Evolutionary conservation across 2,113 vertebrate genomes (phyloP), one percentile per base, ranked within the genome.

Genomic region (Oryzias celebensis): DNA sequence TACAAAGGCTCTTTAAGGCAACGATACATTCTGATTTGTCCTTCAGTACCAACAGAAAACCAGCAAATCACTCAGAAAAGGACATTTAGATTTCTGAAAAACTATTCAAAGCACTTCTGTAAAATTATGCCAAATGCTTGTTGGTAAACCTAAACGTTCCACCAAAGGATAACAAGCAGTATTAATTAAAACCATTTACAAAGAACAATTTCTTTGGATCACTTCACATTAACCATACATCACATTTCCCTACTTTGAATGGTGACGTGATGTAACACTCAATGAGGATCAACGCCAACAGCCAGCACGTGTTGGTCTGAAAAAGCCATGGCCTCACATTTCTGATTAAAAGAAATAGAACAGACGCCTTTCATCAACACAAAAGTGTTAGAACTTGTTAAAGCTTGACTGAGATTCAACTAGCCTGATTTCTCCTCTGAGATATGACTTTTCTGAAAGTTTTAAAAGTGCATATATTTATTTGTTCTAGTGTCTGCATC

Each of bases 1-100:
- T 84, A 43, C 54, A 70, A 65, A 71, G 60, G 71, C 43, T 49
- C 71, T 85, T 90, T 90, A 91, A 88, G 90, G 68, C 87, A 89
- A 65, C 48, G 78, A 31, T 68, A 73, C 54, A 75, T 79, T 81
- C 71, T 83, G 52, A 52, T 77, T 75, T 57, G 63, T 85, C 68
- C 26, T 77, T 86, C 66, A 68, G 41, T 49, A 43, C 75, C 78
- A 59, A 68, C 78, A 81, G 65, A 22, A 44, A 73, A 68, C 41
- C 62, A 62, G 28, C 65, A 53, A 73, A 47, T 80, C 42, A 58
- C 73, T 78, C 59, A 71, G 16, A 43, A 68, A 17, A 24, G 72
- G 48, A 16, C 24, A 42, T 23, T 58, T 36, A 17, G 18, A 46
- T 24, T 50, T 56, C 23, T 50, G 2, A 60, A 81, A 78, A 84